These are phyloP conservation scores for Spilosoma lubricipeda DNA, from an alignment of 2,888 invertebrate genomes.

Conservation along the genomic window DNA sequence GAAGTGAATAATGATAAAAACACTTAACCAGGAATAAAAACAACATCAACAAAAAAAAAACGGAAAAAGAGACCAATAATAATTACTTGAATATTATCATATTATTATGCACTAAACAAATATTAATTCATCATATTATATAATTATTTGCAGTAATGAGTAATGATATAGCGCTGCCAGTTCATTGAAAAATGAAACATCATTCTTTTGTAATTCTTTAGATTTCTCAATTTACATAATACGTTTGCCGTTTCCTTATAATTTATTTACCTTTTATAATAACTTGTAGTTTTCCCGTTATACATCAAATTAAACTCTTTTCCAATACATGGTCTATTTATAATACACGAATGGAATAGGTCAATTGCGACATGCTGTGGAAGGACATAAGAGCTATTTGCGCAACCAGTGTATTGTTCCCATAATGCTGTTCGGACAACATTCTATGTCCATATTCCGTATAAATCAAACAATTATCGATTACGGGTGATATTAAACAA, in stretches of 20 bases:
- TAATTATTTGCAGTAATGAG: no score
- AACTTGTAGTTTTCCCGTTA: slow-evolving; percentile 1
- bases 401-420: slow-evolving; percentile 57
- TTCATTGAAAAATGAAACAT: not conserved
- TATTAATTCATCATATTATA: not conserved
- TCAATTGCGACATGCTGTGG: slow-evolving; percentile 47
- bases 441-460: slow-evolving; percentile 57
- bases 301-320: slow-evolving; percentile 16
- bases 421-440: slow-evolving; percentile 43
- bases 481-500: slow-evolving; percentile 59
- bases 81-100: not conserved
- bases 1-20: not conserved
- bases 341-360: slow-evolving; percentile 42
- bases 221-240: not conserved
- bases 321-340: slow-evolving; percentile 39
- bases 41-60: not conserved
- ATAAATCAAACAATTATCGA: slow-evolving; percentile 50
- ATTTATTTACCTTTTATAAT: slow-evolving; percentile 13
- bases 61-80: not conserved
- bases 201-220: not conserved
- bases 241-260: not conserved
- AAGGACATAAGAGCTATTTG: slow-evolving; percentile 60
- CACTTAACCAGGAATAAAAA: not conserved
- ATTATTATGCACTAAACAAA: not conserved
- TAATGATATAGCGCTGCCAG: not conserved